Evolutionary conservation across 2,797 vertebrate species (phyloP), one percentile per base, ranked within the genome.

Genomic region (Catamblyrhynchus diadema): DNA sequence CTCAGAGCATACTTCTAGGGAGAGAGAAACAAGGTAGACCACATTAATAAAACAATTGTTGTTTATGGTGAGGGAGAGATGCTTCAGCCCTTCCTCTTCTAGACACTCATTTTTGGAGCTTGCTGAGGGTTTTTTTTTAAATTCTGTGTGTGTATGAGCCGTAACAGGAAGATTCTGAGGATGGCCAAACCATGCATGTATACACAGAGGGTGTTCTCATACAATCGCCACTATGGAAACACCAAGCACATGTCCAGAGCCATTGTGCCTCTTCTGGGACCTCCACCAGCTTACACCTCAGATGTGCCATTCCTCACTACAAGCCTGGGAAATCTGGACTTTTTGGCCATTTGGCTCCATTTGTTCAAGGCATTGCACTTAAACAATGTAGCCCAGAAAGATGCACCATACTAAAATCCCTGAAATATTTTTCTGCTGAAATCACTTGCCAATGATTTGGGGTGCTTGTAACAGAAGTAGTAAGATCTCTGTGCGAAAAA

Each of bases 221-320:
- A 24, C 7, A 33, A 20, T 54, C 3, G 50, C n/a, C 18, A 23
- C 20, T 1, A 2, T 9, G 14, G 45, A 73, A 88, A 56, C 17
- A 23, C 32, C 41, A 19, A 57, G 27, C 1, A 0, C 14, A 7
- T 6, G 23, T 54, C 35, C 35, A 64, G 21, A 66, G 44, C 9
- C 32, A 16, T 20, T 50, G 16, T 62, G 37, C 44, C 47, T n/a
- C 56, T 70, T 22, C 19, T 54, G 51, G 15, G n/a, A 54, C 20
- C 7, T 80, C 39, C 14, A 13, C 1, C 0, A 2, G 18, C 30
- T 37, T 28, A 41, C 0, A 0, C 21, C 28, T 60, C 75, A 23
- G 37, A 42, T 50, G 13, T 22, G 65, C 19, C 57, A 61, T 14
- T 45, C 20, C 28, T 74, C 5, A 16, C 35, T 41, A 10, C n/a